These are phyloP conservation scores for Ectemnius cavifrons DNA, from an alignment of 2,888 invertebrate species.

Conservation along the genomic window DNA sequence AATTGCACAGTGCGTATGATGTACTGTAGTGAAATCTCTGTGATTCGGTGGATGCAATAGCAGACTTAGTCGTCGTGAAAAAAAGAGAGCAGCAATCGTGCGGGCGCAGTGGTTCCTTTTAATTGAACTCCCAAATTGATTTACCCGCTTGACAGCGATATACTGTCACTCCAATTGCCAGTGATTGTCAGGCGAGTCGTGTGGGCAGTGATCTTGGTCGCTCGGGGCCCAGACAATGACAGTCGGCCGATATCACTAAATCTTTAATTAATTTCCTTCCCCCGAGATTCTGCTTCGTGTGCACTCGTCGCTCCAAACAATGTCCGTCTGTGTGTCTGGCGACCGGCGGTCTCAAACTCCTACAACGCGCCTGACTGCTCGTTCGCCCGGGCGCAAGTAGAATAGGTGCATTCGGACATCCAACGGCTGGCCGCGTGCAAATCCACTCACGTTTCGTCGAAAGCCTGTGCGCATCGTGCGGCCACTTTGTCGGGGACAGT, in stretches of 20 bases:
- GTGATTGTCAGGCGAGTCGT: conserved; percentile 32
- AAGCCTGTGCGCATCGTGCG: conserved; percentile 15
- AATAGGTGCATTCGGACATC: not conserved
- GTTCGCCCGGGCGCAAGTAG: not conserved
- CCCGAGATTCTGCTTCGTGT: not conserved
- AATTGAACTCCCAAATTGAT: conserved; percentile 4
- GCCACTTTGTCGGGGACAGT: conserved; percentile 36
- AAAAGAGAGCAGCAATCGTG: not conserved
- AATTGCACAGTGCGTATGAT: not conserved
- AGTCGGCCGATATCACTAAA: conserved; percentile 6
- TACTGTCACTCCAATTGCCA: conserved; percentile 17
- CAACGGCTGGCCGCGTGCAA: not conserved
- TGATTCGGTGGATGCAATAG: not conserved
- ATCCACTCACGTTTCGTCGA: conserved; percentile 18
- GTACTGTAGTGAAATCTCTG: not conserved
- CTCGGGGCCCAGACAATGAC: too few relatives aligned
- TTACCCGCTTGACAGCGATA: conserved; percentile 11
- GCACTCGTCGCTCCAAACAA: not conserved
- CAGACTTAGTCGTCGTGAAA: not conserved
- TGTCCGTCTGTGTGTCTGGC: not conserved
- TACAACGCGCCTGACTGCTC: not conserved
- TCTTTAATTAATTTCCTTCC: not conserved
- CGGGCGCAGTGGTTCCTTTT: conserved; percentile 3
- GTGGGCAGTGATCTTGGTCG: conserved; percentile 39
- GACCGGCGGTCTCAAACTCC: not conserved